Percentiles rank a stretch among this genome's conserved stretches.
Conservation (phyloP, 2,888 invertebrate genomes). For the Axea sp. region DNA sequence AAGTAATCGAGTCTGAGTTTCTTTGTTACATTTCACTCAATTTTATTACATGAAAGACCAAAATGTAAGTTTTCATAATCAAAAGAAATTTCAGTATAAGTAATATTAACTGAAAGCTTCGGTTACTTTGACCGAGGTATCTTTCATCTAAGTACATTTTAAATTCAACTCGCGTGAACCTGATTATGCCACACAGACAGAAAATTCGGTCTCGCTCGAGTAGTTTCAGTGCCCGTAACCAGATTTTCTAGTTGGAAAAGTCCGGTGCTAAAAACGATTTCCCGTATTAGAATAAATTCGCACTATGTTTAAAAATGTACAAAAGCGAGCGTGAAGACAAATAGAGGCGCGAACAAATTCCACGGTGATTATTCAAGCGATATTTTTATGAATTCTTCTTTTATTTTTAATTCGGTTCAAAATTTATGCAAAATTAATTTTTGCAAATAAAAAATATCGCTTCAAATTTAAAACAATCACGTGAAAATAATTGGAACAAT, state of each 20-base stretch:
- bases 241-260: constrained; percentile 48
- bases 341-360: constrained; percentile 1
- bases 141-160: constrained; percentile 47
- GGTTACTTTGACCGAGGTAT: constrained; percentile 45
- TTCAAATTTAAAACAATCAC: no score
- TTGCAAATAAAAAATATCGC: no score
- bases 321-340: constrained; percentile 25
- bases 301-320: constrained; percentile 33
- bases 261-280: constrained; percentile 23
- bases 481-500: no score
- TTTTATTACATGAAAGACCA: constrained; percentile 5
- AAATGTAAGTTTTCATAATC: constrained; percentile 13
- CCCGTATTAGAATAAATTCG: constrained; percentile 45
- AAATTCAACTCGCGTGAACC: constrained; percentile 52
- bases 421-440: no score
- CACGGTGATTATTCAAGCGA: no score
- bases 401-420: no score
- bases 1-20: no score
- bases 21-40: no score
- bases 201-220: constrained; percentile 41
- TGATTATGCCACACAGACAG: constrained; percentile 48
- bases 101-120: constrained; percentile 39
- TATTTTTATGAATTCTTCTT: no score
- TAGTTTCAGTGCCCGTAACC: constrained; percentile 43
- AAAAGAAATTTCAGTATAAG: constrained; percentile 20